A percentile compares a stretch with the other conserved stretches of the same genome.
These are phyloP conservation scores for Nasonia vitripennis DNA, from an alignment of 1,140 invertebrate species.

Conservation along the genomic window DNA sequence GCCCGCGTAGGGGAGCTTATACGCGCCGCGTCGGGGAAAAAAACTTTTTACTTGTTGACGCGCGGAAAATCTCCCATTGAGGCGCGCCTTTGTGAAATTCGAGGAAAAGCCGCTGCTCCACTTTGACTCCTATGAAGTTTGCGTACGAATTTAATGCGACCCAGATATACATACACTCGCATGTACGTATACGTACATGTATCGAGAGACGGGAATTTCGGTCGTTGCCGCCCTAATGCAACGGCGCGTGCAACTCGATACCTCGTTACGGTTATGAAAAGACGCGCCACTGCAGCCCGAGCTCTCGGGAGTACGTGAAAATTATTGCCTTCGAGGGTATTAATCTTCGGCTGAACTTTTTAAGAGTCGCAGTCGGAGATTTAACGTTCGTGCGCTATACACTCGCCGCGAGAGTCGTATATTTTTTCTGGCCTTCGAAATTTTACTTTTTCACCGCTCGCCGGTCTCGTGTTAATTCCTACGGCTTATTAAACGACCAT, in stretches of 20 bases:
- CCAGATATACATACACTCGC: not conserved
- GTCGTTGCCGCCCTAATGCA: conserved; percentile 20
- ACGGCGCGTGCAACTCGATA: conserved; percentile 30
- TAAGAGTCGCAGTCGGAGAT: not conserved
- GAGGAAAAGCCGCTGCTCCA: not conserved
- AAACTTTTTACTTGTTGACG: conserved; percentile 6
- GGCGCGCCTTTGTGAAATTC: not conserved
- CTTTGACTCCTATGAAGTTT: not conserved
- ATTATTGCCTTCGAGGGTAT: conserved; percentile 43
- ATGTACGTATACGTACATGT: too few relatives aligned
- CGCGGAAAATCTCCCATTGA: not conserved
- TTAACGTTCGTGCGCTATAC: not conserved
- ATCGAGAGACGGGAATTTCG: not conserved
- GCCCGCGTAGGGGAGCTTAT: not conserved
- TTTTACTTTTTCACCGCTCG: not conserved
- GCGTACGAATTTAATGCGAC: not conserved
- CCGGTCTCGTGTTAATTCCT: conserved; percentile 12
- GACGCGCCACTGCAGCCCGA: not conserved
- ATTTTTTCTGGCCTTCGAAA: conserved; percentile 7
- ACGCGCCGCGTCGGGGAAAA: not conserved
- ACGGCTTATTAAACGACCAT: not conserved
- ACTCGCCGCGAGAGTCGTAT: not conserved
- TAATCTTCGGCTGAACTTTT: conserved; percentile 24
- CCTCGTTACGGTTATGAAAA: conserved; percentile 37
- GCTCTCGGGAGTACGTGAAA: conserved; percentile 7